Evolutionary conservation across 2,113 vertebrate genomes (phyloP), one percentile per base, ranked within the genome.

Genomic region (Etia nguti): DNA sequence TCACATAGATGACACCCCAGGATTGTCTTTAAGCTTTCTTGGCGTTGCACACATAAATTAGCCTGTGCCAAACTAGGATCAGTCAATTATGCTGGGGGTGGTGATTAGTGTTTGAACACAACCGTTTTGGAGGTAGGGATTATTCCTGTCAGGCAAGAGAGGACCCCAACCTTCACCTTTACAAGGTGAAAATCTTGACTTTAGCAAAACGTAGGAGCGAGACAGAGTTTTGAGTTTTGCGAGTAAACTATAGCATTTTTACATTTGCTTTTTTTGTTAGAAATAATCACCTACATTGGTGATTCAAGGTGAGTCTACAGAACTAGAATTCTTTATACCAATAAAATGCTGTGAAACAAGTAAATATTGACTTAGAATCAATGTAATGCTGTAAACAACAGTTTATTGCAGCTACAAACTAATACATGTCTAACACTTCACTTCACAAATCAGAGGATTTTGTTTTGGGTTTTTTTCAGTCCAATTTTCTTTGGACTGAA

Each of bases 51-150:
- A 93, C 95, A 96, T 95, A 96, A 96, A 96, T 97, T 95, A 95
- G 92, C 89, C 70, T 62, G 43, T 92, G 91, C 88, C 85, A 81
- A 90, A 95, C 88, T 91, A 59, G 88, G 88, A 94, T 94, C 93
- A 91, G 90, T 94, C 94, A 93, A 93, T 95, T 91, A 92, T 89
- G 87, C 93, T 86, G 83, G 87, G 55, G 92, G 92, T 56, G 82
- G 93, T 94, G 94, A 96, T 96, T 95, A 95, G 93, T 94, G 94
- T 95, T 93, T 94, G 90, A 93, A 95, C 93, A 95, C 94, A 95
- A 93, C 91, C 91, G 46, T 94, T 95, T 91, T 92, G 88, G 92
- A 93, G 90, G 90, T 50, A 73, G 82, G 93, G 94, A 95, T 96
- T 96, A 95, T 89, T 52, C 85, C 86, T 94, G 95, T 95, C 96